These are phyloP conservation scores for Campaea margaritaria DNA, from an alignment of 2,888 invertebrate genomes.

Conservation along the genomic window DNA sequence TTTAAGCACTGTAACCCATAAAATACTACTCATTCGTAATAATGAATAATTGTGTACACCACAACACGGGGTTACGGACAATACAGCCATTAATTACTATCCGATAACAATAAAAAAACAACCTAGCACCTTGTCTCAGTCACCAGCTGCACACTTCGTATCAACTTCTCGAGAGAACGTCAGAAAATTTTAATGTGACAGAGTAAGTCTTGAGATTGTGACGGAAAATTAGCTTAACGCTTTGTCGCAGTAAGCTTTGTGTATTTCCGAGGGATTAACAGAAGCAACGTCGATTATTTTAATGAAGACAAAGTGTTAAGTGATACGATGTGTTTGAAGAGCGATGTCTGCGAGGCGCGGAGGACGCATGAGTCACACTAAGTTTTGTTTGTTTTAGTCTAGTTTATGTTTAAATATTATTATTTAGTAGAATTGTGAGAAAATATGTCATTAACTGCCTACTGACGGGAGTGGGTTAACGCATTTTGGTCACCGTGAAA, in stretches of 20 bases:
- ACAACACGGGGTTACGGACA: constrained; percentile 20
- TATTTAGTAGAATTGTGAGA: no score
- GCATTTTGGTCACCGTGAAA: no score
- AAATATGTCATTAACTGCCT: no score
- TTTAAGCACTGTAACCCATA: constrained; percentile 8
- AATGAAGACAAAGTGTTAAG: constrained; percentile 3
- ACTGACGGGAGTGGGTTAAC: no score
- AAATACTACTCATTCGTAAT: constrained; percentile 6
- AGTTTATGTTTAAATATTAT: background rate
- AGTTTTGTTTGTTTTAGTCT: constrained; percentile 2
- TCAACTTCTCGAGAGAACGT: no score
- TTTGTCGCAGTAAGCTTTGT: background rate
- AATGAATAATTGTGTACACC: constrained; percentile 14
- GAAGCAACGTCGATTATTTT: background rate
- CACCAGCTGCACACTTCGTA: no score
- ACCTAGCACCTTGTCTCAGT: constrained; percentile 9
- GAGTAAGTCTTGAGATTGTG: no score
- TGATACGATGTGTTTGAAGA: constrained; percentile 6
- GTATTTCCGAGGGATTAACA: background rate
- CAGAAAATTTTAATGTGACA: no score
- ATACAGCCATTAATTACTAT: constrained; percentile 30
- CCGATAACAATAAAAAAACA: constrained; percentile 8
- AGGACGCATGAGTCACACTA: constrained; percentile 17
- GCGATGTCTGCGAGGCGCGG: constrained; percentile 8
- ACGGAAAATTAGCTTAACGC: background rate